Evolutionary conservation across 2,113 vertebrate genomes (phyloP), one percentile per base, ranked within the genome.

Genomic region (Phylloscopus trochiloides): DNA sequence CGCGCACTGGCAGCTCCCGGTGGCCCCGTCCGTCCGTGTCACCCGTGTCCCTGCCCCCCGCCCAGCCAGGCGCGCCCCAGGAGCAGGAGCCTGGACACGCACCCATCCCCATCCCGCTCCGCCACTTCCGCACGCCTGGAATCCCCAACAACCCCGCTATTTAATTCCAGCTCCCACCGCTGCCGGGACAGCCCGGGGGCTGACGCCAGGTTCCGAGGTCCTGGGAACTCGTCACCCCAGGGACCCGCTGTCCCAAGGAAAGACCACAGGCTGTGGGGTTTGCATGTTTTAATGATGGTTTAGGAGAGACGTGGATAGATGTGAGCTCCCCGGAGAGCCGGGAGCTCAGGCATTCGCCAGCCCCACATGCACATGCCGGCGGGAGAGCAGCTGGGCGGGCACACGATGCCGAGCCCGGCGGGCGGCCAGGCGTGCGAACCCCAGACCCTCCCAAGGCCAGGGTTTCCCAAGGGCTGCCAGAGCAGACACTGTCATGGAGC

Each of bases 231-330:
- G n/a, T 11, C 31, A 15, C 3, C 4, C 16, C 4, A 1, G 9
- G 70, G 19, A 10, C 15, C 17, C 18, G 0, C 55, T 52, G 51
- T 36, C n/a, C 40, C 59, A 87, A 94, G 77, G 73, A 95, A 65
- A 87, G 88, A 66, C 50, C 0, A 1, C 54, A 87, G 55, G 50
- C 73, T 5, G 51, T 6, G 68, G 59, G 63, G 28, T 87, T 93
- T 31, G 91, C 85, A 90, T 14, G 88, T 87, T 96, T 96, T 96
- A 96, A 95, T 94, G 90, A 87, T 10, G 34, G 47, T 62, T 96
- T 34, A 34, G 75, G 90, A 92, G 54, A 51, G 40, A 73, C 9
- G 74, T 1, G 76, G 92, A 18, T 7, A 57, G 42, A 78, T 28
- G 62, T 1, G 72, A 86, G 63, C 58, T 25, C 15, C 0, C 51